Percentiles rank a stretch among this genome's conserved stretches.
phyloP scores from a whole-genome alignment of 2,888 invertebrate genomes.

The Gerris lacustris region DNA sequence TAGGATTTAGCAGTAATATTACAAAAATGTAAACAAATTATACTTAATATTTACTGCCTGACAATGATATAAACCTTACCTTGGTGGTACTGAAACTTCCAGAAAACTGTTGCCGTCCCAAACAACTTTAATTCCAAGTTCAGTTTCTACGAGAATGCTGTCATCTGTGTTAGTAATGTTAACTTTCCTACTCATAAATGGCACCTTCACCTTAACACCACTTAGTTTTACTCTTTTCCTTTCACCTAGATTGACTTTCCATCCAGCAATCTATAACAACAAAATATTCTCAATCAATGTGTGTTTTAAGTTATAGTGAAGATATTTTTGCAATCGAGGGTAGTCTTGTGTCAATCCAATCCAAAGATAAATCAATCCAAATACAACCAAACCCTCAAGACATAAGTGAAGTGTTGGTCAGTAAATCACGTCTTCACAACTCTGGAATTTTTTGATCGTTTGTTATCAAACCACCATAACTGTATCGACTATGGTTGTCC shows the following conservation, averaged over 20 bases:
- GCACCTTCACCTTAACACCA: constrained; percentile 58
- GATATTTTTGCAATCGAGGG: background rate
- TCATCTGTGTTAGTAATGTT: constrained; percentile 54
- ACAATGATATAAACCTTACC: constrained; percentile 40
- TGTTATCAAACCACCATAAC: too few relatives aligned
- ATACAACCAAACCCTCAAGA: too few relatives aligned
- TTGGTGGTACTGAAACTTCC: constrained; percentile 65
- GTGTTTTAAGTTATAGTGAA: background rate
- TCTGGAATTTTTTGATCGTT: too few relatives aligned
- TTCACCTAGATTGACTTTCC: constrained; percentile 74
- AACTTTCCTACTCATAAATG: constrained; percentile 43
- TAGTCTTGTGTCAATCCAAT: too few relatives aligned
- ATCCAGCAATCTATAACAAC: constrained; percentile 37
- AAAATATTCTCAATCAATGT: background rate
- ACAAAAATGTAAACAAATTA: too few relatives aligned
- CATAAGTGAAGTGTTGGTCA: too few relatives aligned
- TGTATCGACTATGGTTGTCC: too few relatives aligned
- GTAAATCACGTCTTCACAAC: too few relatives aligned
- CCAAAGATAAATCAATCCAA: too few relatives aligned
- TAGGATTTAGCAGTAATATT: constrained; percentile 30
- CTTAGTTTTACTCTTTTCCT: constrained; percentile 76
- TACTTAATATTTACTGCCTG: too few relatives aligned
- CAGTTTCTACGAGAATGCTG: constrained; percentile 51
- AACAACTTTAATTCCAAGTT: constrained; percentile 64
- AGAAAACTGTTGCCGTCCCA: constrained; percentile 92